phyloP scores from a whole-genome alignment of 2,113 vertebrate genomes.

The Xenus cinereus region DNA sequence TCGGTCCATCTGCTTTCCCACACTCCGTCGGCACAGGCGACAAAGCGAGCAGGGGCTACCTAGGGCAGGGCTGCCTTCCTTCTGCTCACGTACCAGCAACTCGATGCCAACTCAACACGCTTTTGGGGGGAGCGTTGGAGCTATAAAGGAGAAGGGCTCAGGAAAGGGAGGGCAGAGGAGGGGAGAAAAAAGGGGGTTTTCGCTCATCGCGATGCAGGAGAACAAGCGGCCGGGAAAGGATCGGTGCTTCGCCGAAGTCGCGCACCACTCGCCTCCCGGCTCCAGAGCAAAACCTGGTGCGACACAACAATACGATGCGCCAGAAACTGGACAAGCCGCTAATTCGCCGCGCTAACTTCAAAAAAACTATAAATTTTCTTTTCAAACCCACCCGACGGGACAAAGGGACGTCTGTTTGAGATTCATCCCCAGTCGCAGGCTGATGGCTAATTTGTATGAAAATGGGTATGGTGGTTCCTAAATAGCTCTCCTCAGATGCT shows the following conservation, averaged over 20 bases:
- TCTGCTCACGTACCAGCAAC: slow-evolving; percentile 65
- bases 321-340: not conserved
- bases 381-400: not conserved
- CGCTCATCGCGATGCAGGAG: fast-evolving
- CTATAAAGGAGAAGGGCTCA: not conserved
- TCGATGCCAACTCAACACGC: slow-evolving; percentile 43
- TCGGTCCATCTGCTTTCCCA: slow-evolving; percentile 71
- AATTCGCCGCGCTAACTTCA: not conserved
- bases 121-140: not conserved
- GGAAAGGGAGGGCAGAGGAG: not conserved
- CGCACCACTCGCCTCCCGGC: not conserved
- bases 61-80: slow-evolving; percentile 11
- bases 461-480: not conserved
- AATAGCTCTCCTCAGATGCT: not conserved
- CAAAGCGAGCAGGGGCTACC: slow-evolving; percentile 47
- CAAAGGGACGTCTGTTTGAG: slow-evolving; percentile 34
- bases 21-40: slow-evolving; percentile 32
- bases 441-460: slow-evolving; percentile 34
- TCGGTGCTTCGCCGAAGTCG: fast-evolving
- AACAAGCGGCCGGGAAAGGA: not conserved
- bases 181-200: not conserved
- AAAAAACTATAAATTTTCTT: slow-evolving; percentile 24
- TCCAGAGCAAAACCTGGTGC: not conserved
- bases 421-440: slow-evolving; percentile 3
- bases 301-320: not conserved